Base-by-base conservation (phyloP, 2,797 vertebrate species). In the Xerus rutilus region DNA sequence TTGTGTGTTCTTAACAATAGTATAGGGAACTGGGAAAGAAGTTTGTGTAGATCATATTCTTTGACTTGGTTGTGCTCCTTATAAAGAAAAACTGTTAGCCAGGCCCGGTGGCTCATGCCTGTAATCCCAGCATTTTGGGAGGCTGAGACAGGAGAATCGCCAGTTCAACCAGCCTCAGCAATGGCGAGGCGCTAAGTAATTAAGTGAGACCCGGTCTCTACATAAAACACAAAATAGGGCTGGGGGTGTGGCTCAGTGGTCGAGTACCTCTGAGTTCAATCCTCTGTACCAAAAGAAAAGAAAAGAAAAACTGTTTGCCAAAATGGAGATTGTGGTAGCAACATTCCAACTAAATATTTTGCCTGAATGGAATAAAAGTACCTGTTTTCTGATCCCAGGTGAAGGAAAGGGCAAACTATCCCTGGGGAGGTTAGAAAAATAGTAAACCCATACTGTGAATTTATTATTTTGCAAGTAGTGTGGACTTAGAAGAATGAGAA, bases 241-340 rank as follows among this genome's bases (percentile, higher is more conserved):
- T 39, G 39, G 3, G 39, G 39, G 3, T 39, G 39, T 39, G 39
- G 39, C 39, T 39, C 39, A 39, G 39, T 39, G 39, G 39, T 39
- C 39, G 39, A 39, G 39, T 39, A 39, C 39, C 39, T 39, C 39
- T 39, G 39, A 39, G 39, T 39, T 39, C 39, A 39, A 39, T 39
- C 39, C 39, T 39, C 39, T 39, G 39, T 39, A 39, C 39, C 39
- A 39, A 39, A 39, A 39, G 39, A 39, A 39, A 39, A 39, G 39
- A 39, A 39, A 47, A 74, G 43, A 45, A 91, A 78, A 35, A 47
- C 13, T 47, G 4, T n/a, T 43, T 28, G 49, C 65, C 47, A 69
- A 88, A 86, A 89, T 73, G 67, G 64, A 57, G 47, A 78, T 47
- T 92, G 57, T 32, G 81, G 10, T 94, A 77, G 81, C 81, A 95